Evolutionary conservation across 2,797 vertebrate genomes (phyloP).

Genomic region (Oreochromis grahami): DNA sequence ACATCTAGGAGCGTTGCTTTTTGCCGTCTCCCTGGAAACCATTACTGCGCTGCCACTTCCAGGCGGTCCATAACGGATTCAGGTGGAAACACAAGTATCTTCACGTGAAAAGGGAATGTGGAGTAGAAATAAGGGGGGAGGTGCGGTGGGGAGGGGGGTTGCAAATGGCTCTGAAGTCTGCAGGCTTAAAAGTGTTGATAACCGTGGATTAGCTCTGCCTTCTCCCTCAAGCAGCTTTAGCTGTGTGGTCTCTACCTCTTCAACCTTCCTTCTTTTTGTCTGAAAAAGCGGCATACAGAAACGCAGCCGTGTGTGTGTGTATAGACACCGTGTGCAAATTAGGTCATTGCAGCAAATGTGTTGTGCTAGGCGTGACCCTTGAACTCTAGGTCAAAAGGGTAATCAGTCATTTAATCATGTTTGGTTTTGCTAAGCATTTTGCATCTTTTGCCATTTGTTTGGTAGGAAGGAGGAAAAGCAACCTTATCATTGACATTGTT

Average conservation of each 20-base stretch:
- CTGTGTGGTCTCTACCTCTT: conserved; percentile 59
- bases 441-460: conserved; percentile 17
- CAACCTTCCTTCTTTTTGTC: conserved; percentile 18
- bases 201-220: conserved; percentile 61
- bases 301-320: background rate
- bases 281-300: background rate
- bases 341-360: background rate
- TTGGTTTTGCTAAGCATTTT: conserved; percentile 1
- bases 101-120: conserved; percentile 27
- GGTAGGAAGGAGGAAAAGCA: conserved; percentile 22
- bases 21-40: conserved; percentile 66
- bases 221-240: conserved; percentile 47
- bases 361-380: background rate
- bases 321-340: background rate
- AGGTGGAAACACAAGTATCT: conserved; percentile 50
- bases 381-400: background rate
- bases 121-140: conserved; percentile 18
- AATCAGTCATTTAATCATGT: conserved; percentile 7
- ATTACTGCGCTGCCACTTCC: conserved; percentile 39
- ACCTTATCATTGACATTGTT: conserved; percentile 47
- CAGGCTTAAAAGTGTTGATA: conserved; percentile 67
- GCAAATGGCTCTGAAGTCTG: conserved; percentile 65
- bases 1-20: conserved; percentile 32
- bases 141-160: background rate
- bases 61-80: conserved; percentile 47